Evolutionary conservation across 2,888 invertebrate species (phyloP), one percentile per base, ranked within the genome.

Genomic region (Papilio protenor): DNA sequence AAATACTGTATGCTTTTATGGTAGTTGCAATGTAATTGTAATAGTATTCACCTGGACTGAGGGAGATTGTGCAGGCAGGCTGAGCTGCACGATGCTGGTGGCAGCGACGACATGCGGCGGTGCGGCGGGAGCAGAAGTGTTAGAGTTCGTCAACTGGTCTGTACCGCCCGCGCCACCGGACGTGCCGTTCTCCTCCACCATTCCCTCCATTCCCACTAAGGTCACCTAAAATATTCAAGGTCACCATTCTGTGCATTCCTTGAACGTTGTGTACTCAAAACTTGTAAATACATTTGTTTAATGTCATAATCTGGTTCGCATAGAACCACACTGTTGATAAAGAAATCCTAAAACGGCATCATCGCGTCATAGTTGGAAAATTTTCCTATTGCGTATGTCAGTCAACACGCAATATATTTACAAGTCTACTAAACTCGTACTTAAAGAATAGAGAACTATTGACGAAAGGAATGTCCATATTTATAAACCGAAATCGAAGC

Each of bases 121-220:
- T 74, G 88, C 82, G 77, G 90, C 83, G 82, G 86, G 87, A 75
- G 86, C 86, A 76, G 88, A 89, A 72, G 92, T 87, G 64, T 91
- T 87, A 82, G 91, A 89, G 78, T 88, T 87, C 82, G 82, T 73
- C 79, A 86, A 84, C 75, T 91, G 89, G 82, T 95, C 95, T 80
- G 87, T 84, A 77, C 91, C 87, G 82, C 92, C 92, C 82, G 91
- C 89, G 82, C 92, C 91, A 81, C 91, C 90, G 83, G 91, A 88
- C 83, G 93, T 92, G 87, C 97, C 97, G 93, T 98, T 98, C 96
- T 98, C 98, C 96, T 98, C 98, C 94, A 98, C 98, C 97, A 98
- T 97, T 95, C 97, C 97, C 96, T 98, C 98, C 98, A 98, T 98
- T 96, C 95, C 95, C 90, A 91, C 90, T 89, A 89, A 90, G 91